phyloP scores from a whole-genome alignment of 2,113 vertebrate species.

The Misgurnus mizolepis region DNA sequence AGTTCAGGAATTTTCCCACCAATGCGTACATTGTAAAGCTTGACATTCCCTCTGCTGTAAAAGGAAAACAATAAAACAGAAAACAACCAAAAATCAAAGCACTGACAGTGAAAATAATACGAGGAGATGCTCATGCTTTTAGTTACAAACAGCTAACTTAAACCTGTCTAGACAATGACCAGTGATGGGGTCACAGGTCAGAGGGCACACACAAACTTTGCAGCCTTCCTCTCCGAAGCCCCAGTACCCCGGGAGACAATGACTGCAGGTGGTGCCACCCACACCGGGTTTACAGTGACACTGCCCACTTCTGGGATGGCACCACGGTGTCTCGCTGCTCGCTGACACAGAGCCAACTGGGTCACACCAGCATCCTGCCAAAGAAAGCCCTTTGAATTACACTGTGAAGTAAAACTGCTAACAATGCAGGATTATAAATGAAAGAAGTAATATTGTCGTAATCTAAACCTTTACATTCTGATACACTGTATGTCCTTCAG shows the following conservation, averaged over 20 bases:
- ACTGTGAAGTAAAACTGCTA: background rate
- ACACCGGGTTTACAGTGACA: slow-evolving; percentile 85
- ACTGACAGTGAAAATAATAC: too few species aligned
- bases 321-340: slow-evolving; percentile 67
- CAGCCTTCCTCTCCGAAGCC: slow-evolving; percentile 82
- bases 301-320: slow-evolving; percentile 84
- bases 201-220: slow-evolving; percentile 77
- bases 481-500: background rate
- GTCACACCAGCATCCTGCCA: slow-evolving; percentile 83
- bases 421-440: background rate
- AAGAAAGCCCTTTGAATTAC: background rate
- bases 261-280: slow-evolving; percentile 75
- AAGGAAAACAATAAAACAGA: background rate
- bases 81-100: background rate
- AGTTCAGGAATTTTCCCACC: slow-evolving; percentile 81
- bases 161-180: slow-evolving; percentile 79
- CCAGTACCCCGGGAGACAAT: slow-evolving; percentile 84
- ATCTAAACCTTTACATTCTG: background rate
- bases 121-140: too few species aligned
- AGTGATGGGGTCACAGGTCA: slow-evolving; percentile 77
- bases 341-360: slow-evolving; percentile 73
- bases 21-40: slow-evolving; percentile 77
- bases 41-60: slow-evolving; percentile 71
- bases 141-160: too few species aligned
- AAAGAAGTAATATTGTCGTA: background rate